Base-by-base conservation (phyloP, 2,888 invertebrate species). In the Epirrhoe alternata region DNA sequence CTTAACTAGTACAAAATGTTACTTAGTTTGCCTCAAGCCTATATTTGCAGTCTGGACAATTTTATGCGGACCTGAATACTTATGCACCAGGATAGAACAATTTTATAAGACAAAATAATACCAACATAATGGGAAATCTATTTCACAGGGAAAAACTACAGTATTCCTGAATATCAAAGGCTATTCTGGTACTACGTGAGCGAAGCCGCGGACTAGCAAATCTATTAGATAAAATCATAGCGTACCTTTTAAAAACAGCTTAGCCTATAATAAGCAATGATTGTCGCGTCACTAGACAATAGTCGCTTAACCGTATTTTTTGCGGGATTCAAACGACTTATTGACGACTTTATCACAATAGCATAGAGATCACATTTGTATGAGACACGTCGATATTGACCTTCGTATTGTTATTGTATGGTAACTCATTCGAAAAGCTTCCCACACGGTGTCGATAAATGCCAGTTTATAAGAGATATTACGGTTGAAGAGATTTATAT, bases 211-310 rank as follows among this genome's bases (percentile, higher is more conserved):
- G 38, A 24, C 38, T 10, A 16, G 7, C 14, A 1, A 47, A 6
- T 45, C 45, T 52, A 52, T 14, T 33, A 58, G 50, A 58, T 38
- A 16, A 58, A 58, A 58, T 57, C 33, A 58, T 33, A 54, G 31
- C 57, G 52, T 49, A 55, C 24, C 49, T 53, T 58, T 63, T 61
- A 67, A 64, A 67, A 67, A 60, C 60, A 49, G 56, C 47, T 64
- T 63, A 62, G 45, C n/a, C 51, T 49, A 45, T 30, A 60, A 61
- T 50, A 63, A 60, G 52, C 35, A 6, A 54, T 57, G 42, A 64
- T 61, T 61, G 61, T 61, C 53, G 12, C 6, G 60, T 61, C 53
- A 14, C 6, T 31, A 51, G 49, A 68, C 68, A 68, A 68, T 68
- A 45, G 61, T 50, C 8, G 5, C 10, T 42, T 42, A 12, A 42